A percentile compares a stretch with the other conserved stretches of the same genome.
These are phyloP conservation scores for Menidia beryllina DNA, from an alignment of 2,113 vertebrate species.

Conservation along the genomic window DNA sequence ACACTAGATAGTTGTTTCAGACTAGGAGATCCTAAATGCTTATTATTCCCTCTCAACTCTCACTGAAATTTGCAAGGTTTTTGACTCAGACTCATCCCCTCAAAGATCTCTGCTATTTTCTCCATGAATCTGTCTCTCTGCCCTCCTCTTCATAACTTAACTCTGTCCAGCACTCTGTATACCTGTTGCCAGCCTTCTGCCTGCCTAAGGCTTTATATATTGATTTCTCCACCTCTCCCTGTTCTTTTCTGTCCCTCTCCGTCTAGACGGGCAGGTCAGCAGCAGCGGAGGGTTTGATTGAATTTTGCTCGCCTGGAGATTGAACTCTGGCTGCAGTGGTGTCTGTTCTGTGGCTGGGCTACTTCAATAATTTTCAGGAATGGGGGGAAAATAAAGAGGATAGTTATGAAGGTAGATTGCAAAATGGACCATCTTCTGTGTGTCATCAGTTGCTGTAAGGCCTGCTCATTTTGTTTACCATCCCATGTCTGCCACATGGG, in stretches of 20 bases:
- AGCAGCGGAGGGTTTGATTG: constrained; percentile 42
- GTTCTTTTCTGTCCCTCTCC: constrained; percentile 3
- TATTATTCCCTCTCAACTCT: constrained; percentile 14
- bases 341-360: constrained; percentile 2
- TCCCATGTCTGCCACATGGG: constrained; percentile 18
- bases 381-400: neutral
- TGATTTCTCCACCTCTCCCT: constrained; percentile 13
- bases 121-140: neutral
- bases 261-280: constrained; percentile 44
- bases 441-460: constrained; percentile 32
- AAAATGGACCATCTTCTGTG: constrained; percentile 7
- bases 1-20: neutral
- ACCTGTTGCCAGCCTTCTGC: constrained; percentile 38
- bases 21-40: neutral
- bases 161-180: constrained; percentile 19
- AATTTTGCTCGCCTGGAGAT: constrained; percentile 29
- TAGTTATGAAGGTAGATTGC: neutral
- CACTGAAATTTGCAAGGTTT: constrained; percentile 39
- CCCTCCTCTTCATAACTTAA: constrained; percentile 4
- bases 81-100: constrained; percentile 11
- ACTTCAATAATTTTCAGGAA: neutral
- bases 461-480: constrained; percentile 51
- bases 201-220: constrained; percentile 16
- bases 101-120: constrained; percentile 2
- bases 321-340: neutral